These are phyloP conservation scores for Bubalus kerabau DNA, from an alignment of 2,113 vertebrate genomes.

Conservation along the genomic window DNA sequence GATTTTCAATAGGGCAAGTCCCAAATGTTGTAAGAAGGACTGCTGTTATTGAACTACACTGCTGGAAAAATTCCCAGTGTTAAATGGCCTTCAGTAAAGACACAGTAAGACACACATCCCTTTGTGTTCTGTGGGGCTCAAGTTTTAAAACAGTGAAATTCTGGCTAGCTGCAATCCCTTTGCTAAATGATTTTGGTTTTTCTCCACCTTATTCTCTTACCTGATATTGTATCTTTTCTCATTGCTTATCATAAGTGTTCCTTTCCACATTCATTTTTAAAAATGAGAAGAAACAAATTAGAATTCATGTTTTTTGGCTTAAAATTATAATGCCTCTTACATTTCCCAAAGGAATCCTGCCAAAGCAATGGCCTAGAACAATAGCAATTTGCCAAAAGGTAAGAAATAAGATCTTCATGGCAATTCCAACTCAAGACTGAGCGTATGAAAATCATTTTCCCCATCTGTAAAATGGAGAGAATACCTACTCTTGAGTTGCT, in stretches of 20 bases:
- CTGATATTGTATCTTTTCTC: conserved; percentile 59
- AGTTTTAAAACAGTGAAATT: conserved; percentile 58
- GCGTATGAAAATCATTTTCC: background rate
- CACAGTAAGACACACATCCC: conserved; percentile 58
- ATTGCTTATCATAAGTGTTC: conserved; percentile 63
- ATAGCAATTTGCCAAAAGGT: background rate
- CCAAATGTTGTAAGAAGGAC: conserved; percentile 36
- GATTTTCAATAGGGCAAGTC: conserved; percentile 57
- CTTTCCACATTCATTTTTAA: conserved; percentile 49
- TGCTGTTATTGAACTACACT: conserved; percentile 38
- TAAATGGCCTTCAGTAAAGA: conserved; percentile 46
- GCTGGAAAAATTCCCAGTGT: conserved; percentile 61
- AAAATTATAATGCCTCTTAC: conserved; percentile 34
- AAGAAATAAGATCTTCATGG: background rate
- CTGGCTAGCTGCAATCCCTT: conserved; percentile 61
- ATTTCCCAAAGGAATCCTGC: conserved; percentile 44
- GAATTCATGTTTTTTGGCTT: conserved; percentile 43
- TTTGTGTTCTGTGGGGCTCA: conserved; percentile 56
- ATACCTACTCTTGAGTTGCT: background rate
- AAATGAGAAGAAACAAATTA: conserved; percentile 51
- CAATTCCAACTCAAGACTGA: background rate
- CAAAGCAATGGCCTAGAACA: background rate
- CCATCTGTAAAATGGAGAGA: background rate
- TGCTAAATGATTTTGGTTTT: conserved; percentile 55
- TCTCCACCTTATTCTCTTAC: conserved; percentile 47